phyloP scores from a whole-genome alignment of 2,113 vertebrate genomes.

The Crotalus tigris region DNA sequence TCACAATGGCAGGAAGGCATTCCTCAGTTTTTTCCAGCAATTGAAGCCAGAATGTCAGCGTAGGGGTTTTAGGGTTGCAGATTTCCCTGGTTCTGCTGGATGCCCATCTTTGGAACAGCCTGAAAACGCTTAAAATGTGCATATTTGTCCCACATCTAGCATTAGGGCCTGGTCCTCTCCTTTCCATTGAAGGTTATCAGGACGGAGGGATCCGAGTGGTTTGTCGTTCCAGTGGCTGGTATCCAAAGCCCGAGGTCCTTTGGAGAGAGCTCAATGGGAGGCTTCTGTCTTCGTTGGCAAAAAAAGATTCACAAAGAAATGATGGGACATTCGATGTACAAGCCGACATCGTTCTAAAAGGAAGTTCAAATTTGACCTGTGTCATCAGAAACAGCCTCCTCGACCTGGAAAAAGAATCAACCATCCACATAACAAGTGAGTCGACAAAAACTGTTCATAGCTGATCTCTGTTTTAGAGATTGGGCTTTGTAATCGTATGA shows the following conservation, averaged over 20 bases:
- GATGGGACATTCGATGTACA: constrained; percentile 53
- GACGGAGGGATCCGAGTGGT: constrained; percentile 32
- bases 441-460: background rate
- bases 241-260: constrained; percentile 51
- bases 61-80: background rate
- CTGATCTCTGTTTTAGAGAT: background rate
- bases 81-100: background rate
- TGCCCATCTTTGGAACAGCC: background rate
- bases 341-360: constrained; percentile 36
- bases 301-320: constrained; percentile 9
- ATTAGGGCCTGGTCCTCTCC: constrained; percentile 49
- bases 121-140: background rate
- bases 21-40: background rate
- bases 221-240: constrained; percentile 57
- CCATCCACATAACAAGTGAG: constrained; percentile 52
- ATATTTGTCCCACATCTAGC: constrained; percentile 23
- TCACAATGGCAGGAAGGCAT: background rate
- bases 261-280: constrained; percentile 45
- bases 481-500: background rate
- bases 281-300: background rate
- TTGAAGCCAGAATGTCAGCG: background rate
- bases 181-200: constrained; percentile 40
- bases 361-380: constrained; percentile 43
- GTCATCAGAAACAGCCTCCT: constrained; percentile 50
- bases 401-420: constrained; percentile 39